Evolutionary conservation across 2,888 invertebrate genomes (phyloP).

Genomic region (Anodontia alba): DNA sequence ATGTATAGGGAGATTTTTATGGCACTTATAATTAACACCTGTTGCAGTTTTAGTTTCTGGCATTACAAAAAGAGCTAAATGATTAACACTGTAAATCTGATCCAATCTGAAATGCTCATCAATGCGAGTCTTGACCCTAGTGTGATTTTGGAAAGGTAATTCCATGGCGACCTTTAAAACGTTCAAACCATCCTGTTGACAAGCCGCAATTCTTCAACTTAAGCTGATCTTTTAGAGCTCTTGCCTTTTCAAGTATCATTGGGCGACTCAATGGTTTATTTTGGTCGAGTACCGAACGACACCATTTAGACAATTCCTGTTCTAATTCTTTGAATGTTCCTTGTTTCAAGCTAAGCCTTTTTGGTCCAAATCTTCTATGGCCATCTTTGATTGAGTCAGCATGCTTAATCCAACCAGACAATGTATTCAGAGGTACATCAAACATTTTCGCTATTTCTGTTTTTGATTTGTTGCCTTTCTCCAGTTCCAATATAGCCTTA

Average conservation of each 20-base stretch:
- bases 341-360: neutral
- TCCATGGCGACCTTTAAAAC: neutral
- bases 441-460: slow-evolving; percentile 43
- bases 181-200: neutral
- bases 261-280: neutral
- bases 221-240: neutral
- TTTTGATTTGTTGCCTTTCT: slow-evolving; percentile 41
- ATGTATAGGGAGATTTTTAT: too few relatives aligned
- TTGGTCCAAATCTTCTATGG: neutral
- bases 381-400: neutral
- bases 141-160: too few relatives aligned
- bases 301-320: too few relatives aligned
- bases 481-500: slow-evolving; percentile 48
- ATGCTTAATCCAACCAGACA: slow-evolving; percentile 55
- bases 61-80: too few relatives aligned
- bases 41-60: too few relatives aligned
- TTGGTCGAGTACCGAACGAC: too few relatives aligned
- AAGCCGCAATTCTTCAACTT: neutral
- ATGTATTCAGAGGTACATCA: slow-evolving; percentile 41
- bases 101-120: too few relatives aligned
- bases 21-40: too few relatives aligned
- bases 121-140: too few relatives aligned
- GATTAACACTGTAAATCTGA: too few relatives aligned
- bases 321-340: too few relatives aligned
- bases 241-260: neutral